Conservation (phyloP, 2,797 vertebrate species). For the Chelon labrosus region DNA sequence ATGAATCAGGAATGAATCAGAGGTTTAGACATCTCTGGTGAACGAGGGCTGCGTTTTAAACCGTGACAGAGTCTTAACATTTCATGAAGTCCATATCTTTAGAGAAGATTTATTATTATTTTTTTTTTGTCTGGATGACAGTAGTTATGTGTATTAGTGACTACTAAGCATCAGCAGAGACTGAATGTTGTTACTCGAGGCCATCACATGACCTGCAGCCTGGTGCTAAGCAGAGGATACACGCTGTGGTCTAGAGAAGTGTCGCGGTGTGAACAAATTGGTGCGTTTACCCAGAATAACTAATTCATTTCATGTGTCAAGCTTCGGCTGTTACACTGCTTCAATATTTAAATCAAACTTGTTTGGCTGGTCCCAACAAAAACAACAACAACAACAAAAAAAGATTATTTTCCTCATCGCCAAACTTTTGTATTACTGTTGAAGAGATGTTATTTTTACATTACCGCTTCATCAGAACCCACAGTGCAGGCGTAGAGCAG, state of each 20-base stretch:
- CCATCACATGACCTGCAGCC: conserved; percentile 54
- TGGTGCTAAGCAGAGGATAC: conserved; percentile 62
- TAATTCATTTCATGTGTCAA: conserved; percentile 40
- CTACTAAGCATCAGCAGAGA: conserved; percentile 34
- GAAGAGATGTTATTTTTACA: conserved; percentile 66
- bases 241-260: conserved; percentile 23
- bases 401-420: conserved; percentile 52
- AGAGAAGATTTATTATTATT: conserved; percentile 14
- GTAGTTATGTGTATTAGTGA: conserved; percentile 22
- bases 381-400: neutral
- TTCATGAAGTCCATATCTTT: conserved; percentile 34
- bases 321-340: conserved; percentile 49
- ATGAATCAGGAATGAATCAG: conserved; percentile 7
- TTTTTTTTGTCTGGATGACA: conserved; percentile 22
- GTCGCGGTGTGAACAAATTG: conserved; percentile 50
- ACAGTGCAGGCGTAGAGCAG: conserved; percentile 9
- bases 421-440: conserved; percentile 72
- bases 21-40: conserved; percentile 11
- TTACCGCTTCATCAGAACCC: conserved; percentile 41
- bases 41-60: conserved; percentile 36
- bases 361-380: conserved; percentile 81
- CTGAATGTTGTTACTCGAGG: conserved; percentile 63
- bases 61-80: conserved; percentile 39
- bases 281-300: conserved; percentile 12
- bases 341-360: conserved; percentile 62